Conservation (phyloP, 2,113 vertebrate species). For the Cepphus grylle region DNA sequence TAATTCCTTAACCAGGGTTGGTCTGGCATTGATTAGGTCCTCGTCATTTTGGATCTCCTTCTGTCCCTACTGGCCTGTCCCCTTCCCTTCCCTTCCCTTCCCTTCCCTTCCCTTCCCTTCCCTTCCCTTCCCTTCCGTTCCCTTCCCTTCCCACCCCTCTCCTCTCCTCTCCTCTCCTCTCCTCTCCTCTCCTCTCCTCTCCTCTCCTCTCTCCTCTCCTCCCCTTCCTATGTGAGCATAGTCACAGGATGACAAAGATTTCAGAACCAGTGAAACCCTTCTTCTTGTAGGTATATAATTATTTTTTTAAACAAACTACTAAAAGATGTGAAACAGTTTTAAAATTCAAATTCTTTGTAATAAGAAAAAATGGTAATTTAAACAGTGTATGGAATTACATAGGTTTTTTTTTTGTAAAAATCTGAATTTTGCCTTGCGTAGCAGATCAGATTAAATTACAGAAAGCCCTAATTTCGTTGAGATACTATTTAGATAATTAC, state of each 20-base stretch:
- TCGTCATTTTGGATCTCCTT: not conserved
- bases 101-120: too few relatives aligned
- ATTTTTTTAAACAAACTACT: not conserved
- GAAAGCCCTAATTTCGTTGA: not conserved
- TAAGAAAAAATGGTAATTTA: not conserved
- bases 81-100: accelerated
- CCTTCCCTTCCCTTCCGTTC: too few relatives aligned
- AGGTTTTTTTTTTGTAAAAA: not conserved
- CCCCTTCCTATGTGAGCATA: not conserved
- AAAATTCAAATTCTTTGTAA: not conserved
- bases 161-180: not conserved
- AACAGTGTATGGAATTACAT: not conserved
- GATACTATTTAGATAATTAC: not conserved
- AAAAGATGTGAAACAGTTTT: not conserved
- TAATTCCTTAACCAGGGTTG: not conserved
- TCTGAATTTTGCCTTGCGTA: not conserved
- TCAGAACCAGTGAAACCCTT: not conserved
- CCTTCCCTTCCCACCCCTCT: too few relatives aligned
- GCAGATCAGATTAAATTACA: not conserved
- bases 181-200: not conserved
- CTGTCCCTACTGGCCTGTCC: too few relatives aligned
- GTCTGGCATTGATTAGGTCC: not conserved
- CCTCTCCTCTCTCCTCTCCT: accelerated
- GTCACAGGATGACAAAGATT: not conserved
- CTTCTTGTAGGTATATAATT: not conserved